Evolutionary conservation across 2,113 vertebrate genomes (phyloP), one percentile per base, ranked within the genome.

Genomic region (Rissa tridactyla): DNA sequence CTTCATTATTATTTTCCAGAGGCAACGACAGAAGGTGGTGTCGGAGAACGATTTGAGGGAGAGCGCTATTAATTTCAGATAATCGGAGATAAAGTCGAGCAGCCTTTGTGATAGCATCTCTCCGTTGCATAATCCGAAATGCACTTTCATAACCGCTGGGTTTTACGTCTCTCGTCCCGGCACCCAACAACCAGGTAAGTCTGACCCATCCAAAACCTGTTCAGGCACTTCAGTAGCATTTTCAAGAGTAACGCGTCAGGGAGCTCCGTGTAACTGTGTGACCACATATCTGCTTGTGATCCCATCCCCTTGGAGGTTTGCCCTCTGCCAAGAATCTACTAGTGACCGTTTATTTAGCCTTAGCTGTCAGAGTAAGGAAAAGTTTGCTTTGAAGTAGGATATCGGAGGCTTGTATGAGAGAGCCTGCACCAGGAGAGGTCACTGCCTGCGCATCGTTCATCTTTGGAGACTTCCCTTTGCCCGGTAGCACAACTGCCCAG

Each of bases 161-260:
- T 42, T 85, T 77, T 34, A 4, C 5, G 1, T 40, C 49, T 46
- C 42, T 27, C 1, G 1, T n/a, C 44, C 26, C 1, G 1, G 23
- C 2, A 3, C 46, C 11, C 2, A 2, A 6, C 12, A 9, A 6
- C 26, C 26, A 1, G 9, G 15, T 54, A 15, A 36, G 25, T 22
- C 66, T 65, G 82, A 42, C 10, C 61, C 2, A 1, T 68, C 57
- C 10, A 6, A 38, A 79, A 38, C 65, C 82, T 21, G 6, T 22
- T 44, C n/a, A 5, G 51, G 21, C 11, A 0, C 61, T 22, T 26
- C 9, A 40, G 36, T 8, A 18, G 25, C 1, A 0, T 6, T 4
- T 20, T 46, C 11, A 8, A 13, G 47, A 46, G 36, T 8, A 27
- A 32, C 0, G 2, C 8, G 21, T 22, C 29, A 5, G 44, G 52